Conservation (phyloP, 2,888 invertebrate species). For the Oscheius onirici region DNA sequence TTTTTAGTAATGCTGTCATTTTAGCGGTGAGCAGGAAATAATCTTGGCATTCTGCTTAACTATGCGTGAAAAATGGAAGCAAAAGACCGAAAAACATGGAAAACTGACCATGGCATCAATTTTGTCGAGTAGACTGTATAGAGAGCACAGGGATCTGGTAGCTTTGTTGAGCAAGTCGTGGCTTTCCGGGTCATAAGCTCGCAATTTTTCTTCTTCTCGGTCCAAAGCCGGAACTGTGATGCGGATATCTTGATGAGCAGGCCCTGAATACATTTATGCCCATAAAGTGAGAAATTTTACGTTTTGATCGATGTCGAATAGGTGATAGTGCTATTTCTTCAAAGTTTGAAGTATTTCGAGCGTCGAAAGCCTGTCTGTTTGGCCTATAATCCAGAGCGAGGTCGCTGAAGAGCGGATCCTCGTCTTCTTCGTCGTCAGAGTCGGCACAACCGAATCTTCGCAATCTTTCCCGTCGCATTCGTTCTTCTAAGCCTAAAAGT, state of each 20-base stretch:
- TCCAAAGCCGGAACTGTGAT: constrained; percentile 2
- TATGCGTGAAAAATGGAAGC: too few species aligned
- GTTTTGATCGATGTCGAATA: not conserved
- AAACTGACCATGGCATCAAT: constrained; percentile 11
- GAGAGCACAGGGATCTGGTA: not conserved
- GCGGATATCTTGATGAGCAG: not conserved
- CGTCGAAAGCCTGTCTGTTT: not conserved
- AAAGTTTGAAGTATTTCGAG: not conserved
- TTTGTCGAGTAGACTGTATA: not conserved
- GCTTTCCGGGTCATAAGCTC: constrained; percentile 9
- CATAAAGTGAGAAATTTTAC: not conserved
- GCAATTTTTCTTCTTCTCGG: not conserved
- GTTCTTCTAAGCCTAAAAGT: not conserved
- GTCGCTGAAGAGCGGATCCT: constrained; percentile 9
- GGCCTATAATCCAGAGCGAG: not conserved
- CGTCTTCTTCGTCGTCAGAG: not conserved
- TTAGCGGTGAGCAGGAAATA: too few species aligned
- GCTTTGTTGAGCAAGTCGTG: constrained; percentile 13
- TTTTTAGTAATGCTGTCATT: too few species aligned
- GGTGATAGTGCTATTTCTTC: not conserved
- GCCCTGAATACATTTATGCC: not conserved
- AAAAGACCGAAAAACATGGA: too few species aligned
- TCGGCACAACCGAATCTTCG: not conserved
- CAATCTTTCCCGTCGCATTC: not conserved
- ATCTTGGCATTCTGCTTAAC: too few species aligned